Percentiles rank a stretch among this genome's conserved stretches.
Conservation (phyloP, 53 echinoderm and acorn worm species). For the Pentamera pediparva region DNA sequence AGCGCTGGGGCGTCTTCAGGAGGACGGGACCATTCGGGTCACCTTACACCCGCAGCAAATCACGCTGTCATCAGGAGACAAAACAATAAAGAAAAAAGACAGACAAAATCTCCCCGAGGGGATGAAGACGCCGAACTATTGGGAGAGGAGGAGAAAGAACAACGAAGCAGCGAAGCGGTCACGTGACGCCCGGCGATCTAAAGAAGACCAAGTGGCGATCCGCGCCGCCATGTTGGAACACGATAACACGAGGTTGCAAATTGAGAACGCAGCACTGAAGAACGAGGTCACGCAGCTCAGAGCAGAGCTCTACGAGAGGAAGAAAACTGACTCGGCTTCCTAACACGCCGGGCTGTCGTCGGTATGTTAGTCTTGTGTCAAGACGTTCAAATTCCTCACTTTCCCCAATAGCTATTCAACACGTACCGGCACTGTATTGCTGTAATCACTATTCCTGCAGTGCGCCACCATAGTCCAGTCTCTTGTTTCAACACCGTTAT, state of each 20-base stretch:
- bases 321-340: conserved; percentile 28
- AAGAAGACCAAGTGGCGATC: conserved; percentile 96
- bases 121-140: conserved; percentile 76
- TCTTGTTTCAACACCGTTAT: too few relatives aligned
- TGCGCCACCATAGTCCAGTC: too few relatives aligned
- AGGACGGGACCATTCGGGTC: conserved; percentile 30
- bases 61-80: conserved; percentile 28
- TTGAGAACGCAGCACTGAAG: conserved; percentile 75
- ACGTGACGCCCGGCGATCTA: conserved; percentile 82
- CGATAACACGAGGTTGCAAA: conserved; percentile 79
- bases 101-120: conserved; percentile 54
- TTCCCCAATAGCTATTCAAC: too few relatives aligned
- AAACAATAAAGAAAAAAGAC: conserved; percentile 47
- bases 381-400: too few relatives aligned
- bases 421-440: too few relatives aligned
- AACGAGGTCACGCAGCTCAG: conserved; percentile 71
- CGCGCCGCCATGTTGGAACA: conserved; percentile 90
- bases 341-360: too few relatives aligned
- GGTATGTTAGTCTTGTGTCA: too few relatives aligned
- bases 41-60: conserved; percentile 28
- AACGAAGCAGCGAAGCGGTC: conserved; percentile 95
- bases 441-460: too few relatives aligned
- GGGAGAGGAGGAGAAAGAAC: conserved; percentile 95
- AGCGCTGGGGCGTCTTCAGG: conserved; percentile 6
- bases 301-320: conserved; percentile 59